phyloP scores from a whole-genome alignment of 1,140 invertebrate species.

The Magallana angulata region DNA sequence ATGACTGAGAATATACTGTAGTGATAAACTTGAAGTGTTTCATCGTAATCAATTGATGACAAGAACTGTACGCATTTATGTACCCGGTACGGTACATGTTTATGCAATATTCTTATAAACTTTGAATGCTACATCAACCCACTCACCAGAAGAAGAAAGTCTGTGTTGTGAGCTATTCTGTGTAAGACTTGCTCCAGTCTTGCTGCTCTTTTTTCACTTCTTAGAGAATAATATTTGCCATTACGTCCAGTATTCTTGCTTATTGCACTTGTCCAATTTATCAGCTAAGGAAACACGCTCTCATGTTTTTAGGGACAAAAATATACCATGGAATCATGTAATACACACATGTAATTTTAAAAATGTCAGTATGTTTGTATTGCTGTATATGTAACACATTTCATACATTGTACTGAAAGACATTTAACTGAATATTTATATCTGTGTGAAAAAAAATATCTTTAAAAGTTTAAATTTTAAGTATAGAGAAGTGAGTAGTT shows the following conservation, averaged over 20 bases:
- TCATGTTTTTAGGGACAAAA: neutral
- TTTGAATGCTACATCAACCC: neutral
- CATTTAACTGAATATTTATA: too few species aligned
- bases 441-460: too few species aligned
- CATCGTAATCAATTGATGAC: too few species aligned
- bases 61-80: neutral
- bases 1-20: neutral
- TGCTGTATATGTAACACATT: too few species aligned
- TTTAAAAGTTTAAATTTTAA: too few species aligned
- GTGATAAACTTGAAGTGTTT: too few species aligned
- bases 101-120: neutral
- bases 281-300: neutral
- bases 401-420: too few species aligned
- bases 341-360: neutral
- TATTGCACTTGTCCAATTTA: slow-evolving; percentile 5
- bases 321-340: slow-evolving; percentile 13
- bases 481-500: too few species aligned
- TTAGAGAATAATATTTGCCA: slow-evolving; percentile 7
- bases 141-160: neutral
- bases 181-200: neutral
- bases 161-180: neutral
- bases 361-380: too few species aligned
- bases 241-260: neutral
- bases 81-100: neutral
- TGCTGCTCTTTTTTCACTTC: neutral